These are phyloP conservation scores for Pavo muticus DNA, from an alignment of 2,113 vertebrate species.

Conservation along the genomic window DNA sequence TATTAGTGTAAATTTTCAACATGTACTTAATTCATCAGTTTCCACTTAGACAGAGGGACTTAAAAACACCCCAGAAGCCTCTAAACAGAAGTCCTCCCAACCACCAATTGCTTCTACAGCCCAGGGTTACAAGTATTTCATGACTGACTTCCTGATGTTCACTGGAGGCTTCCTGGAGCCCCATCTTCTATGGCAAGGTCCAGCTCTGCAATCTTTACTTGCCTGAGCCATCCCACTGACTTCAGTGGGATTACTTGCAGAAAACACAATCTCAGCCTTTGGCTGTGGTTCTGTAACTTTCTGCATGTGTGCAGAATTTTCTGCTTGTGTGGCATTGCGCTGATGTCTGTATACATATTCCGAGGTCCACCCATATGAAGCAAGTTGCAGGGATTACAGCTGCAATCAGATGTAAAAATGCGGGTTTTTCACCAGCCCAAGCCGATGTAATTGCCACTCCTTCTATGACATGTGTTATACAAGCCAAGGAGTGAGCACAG, in stretches of 20 bases:
- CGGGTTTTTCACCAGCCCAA: slow-evolving; percentile 52
- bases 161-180: slow-evolving; percentile 40
- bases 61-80: neutral
- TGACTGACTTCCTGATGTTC: slow-evolving; percentile 53
- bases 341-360: slow-evolving; percentile 46
- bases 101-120: slow-evolving; percentile 54
- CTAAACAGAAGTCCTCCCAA: neutral
- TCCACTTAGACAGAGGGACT: neutral
- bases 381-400: slow-evolving; percentile 72
- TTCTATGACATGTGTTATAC: slow-evolving; percentile 35
- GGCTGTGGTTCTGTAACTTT: slow-evolving; percentile 59
- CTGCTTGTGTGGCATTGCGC: slow-evolving; percentile 68
- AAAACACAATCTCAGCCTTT: slow-evolving; percentile 37
- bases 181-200: neutral
- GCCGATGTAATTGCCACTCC: slow-evolving; percentile 67
- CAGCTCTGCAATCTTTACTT: slow-evolving; percentile 41
- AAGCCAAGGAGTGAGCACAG: slow-evolving; percentile 47
- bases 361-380: slow-evolving; percentile 69
- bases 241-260: slow-evolving; percentile 67
- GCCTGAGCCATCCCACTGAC: slow-evolving; percentile 54
- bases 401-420: slow-evolving; percentile 71
- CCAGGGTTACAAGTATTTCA: slow-evolving; percentile 49
- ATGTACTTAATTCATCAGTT: neutral
- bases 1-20: neutral
- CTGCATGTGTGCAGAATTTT: slow-evolving; percentile 67